Evolutionary conservation across 2,888 invertebrate genomes (phyloP), one percentile per base, ranked within the genome.

Genomic region (Drosophila subquinaria): DNA sequence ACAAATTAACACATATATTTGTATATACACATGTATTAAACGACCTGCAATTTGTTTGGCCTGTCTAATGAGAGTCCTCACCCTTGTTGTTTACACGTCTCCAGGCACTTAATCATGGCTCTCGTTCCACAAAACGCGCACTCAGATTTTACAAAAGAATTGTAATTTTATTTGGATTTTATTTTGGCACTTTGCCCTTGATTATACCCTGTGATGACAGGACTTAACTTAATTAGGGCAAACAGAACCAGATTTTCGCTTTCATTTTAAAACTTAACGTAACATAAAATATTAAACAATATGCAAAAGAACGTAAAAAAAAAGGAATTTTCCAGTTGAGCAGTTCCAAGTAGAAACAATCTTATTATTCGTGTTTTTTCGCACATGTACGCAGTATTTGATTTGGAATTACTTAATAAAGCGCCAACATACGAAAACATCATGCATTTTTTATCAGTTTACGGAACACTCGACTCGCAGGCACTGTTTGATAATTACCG

Each of bases 401-500:
- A 50, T 60, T 60, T 50, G 30, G 17, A 48, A 15, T 50, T 50
- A 36, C 36, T 50, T 60, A 50, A 50, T 30, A n/a, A 30, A 42
- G 15, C 11, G 33, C 20, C n/a, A 40, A 38, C 36, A 51, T 9
- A 36, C 15, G 6, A 53, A 40, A 45, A 38, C 65, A 40, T 64
- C 43, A 13, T 40, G 15, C 23, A 57, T 56, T 47, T 45, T 45
- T n/a, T 55, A 56, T 48, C 43, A 53, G 42, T 45, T 36, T 6
- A 38, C 43, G 20, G 27, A 11, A 17, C 30, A 38, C n/a, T 11
- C 15, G 30, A 15, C 20, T 42, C 63, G 10, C 20, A 57, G 36
- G 52, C 62, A 23, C 38, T 52, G 33, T 74, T 71, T 73, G 73
- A 71, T 78, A 79, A 79, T 81, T 81, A 67, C 64, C 53, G 55